Percentiles rank a stretch among this genome's conserved stretches.
Evolutionary conservation across 1,140 invertebrate genomes (phyloP).

Genomic region (Drosophila dunni): DNA sequence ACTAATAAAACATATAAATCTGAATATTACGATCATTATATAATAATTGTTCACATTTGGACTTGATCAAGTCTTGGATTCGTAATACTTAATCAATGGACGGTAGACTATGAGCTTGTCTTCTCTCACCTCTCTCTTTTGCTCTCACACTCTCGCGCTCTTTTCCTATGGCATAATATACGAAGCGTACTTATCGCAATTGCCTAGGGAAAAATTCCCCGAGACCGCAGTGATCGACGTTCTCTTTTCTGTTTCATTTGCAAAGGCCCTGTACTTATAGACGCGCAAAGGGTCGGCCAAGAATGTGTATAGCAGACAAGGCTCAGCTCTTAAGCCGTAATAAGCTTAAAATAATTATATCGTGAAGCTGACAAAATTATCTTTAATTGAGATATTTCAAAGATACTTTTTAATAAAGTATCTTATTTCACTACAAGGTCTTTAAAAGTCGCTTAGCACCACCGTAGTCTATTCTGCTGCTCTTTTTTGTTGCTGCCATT

Average conservation of each 20-base stretch:
- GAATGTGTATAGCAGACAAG: too few species aligned
- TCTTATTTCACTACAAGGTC: too few species aligned
- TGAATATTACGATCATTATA: not conserved
- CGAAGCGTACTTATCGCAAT: slow-evolving; percentile 36
- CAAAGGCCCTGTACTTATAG: not conserved
- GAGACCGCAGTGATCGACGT: slow-evolving; percentile 45
- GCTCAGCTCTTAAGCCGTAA: too few species aligned
- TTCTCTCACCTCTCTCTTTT: not conserved
- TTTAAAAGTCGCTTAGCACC: too few species aligned
- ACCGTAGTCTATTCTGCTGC: too few species aligned
- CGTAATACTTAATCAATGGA: slow-evolving; percentile 22
- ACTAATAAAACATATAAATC: slow-evolving; percentile 26
- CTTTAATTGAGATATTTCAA: too few species aligned
- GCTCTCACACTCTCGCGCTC: not conserved
- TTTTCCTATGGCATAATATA: slow-evolving; percentile 22
- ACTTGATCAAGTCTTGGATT: slow-evolving; percentile 26
- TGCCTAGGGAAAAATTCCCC: slow-evolving; percentile 25
- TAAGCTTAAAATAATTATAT: too few species aligned
- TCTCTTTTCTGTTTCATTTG: slow-evolving; percentile 32
- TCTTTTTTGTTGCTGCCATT: slow-evolving; percentile 1
- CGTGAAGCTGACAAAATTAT: too few species aligned
- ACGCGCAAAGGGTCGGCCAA: too few species aligned
- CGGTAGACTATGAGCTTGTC: not conserved
- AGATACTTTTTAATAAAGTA: too few species aligned
- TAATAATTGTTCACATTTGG: slow-evolving; percentile 7